Percentiles rank a stretch among this genome's conserved stretches.
Evolutionary conservation across 2,888 invertebrate species (phyloP).

Genomic region (Aricia artaxerxes): DNA sequence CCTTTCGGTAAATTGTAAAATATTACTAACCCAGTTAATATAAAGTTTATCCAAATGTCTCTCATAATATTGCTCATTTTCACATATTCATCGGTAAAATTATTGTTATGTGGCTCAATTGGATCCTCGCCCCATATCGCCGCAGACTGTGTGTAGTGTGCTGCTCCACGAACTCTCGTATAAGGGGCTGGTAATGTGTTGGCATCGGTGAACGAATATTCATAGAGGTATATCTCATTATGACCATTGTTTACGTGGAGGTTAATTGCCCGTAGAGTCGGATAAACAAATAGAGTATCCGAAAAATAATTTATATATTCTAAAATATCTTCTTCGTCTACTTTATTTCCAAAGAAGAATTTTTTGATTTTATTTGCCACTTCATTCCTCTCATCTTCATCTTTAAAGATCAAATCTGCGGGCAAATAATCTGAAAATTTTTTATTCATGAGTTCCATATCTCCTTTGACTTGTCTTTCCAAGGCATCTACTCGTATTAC

Average conservation of each 20-base stretch:
- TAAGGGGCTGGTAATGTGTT: slow-evolving; percentile 44
- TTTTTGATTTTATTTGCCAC: slow-evolving; percentile 43
- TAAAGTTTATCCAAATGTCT: slow-evolving; percentile 39
- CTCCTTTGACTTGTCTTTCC: slow-evolving; percentile 20
- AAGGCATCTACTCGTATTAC: slow-evolving; percentile 38
- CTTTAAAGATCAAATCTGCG: slow-evolving; percentile 23
- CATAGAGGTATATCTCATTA: slow-evolving; percentile 54
- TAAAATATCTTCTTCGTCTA: slow-evolving; percentile 47
- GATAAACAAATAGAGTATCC: slow-evolving; percentile 56
- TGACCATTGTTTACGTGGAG: slow-evolving; percentile 50
- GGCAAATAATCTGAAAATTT: slow-evolving; percentile 30
- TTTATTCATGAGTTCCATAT: slow-evolving; percentile 44
- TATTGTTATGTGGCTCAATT: neutral
- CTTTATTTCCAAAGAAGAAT: slow-evolving; percentile 46
- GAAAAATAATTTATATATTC: slow-evolving; percentile 52
- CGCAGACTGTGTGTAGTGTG: slow-evolving; percentile 35
- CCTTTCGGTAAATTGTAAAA: neutral
- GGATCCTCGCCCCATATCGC: neutral
- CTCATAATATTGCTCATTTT: slow-evolving; percentile 46
- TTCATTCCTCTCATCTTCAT: slow-evolving; percentile 38
- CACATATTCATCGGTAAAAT: slow-evolving; percentile 42
- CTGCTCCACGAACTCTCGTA: slow-evolving; percentile 42
- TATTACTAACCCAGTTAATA: slow-evolving; percentile 15
- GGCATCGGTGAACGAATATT: slow-evolving; percentile 52
- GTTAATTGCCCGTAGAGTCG: slow-evolving; percentile 47